Conservation (phyloP, 1,140 invertebrate species). For the Panagrolaimus sp. region DNA sequence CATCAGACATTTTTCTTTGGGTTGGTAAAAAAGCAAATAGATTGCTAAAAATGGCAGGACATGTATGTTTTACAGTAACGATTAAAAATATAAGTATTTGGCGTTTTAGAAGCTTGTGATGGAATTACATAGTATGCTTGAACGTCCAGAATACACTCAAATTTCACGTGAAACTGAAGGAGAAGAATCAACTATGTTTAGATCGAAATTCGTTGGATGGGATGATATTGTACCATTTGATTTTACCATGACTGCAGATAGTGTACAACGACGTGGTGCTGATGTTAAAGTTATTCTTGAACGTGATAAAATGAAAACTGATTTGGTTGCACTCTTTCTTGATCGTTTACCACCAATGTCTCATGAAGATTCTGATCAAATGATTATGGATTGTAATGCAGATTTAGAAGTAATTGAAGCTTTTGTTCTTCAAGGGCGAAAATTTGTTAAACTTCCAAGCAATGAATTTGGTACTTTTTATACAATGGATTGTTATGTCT, state of each 20-base stretch:
- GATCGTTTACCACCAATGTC: conserved; percentile 83
- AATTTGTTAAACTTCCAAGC: conserved; percentile 89
- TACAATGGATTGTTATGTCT: conserved; percentile 92
- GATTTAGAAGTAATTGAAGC: conserved; percentile 92
- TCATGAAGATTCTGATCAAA: conserved; percentile 74
- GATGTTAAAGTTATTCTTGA: conserved; percentile 65
- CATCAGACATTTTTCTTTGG: conserved; percentile 95
- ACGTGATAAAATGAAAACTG: conserved; percentile 68
- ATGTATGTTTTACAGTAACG: conserved; percentile 26
- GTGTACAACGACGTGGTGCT: conserved; percentile 87
- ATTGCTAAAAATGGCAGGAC: conserved; percentile 78
- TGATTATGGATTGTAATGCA: conserved; percentile 87
- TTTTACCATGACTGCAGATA: conserved; percentile 94
- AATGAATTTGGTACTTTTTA: conserved; percentile 88
- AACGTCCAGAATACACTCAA: conserved; percentile 77
- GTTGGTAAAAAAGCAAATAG: conserved; percentile 96
- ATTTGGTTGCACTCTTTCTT: conserved; percentile 88
- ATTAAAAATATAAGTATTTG: background rate
- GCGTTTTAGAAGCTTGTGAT: conserved; percentile 47
- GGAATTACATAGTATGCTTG: conserved; percentile 68
- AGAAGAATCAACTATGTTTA: conserved; percentile 76
- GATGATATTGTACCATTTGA: conserved; percentile 98
- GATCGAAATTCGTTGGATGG: conserved; percentile 93
- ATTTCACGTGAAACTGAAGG: conserved; percentile 73
- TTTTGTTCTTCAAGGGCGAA: conserved; percentile 85